Percentiles rank a stretch among this genome's conserved stretches.
phyloP scores from a whole-genome alignment of 2,797 vertebrate species.

The Mycteria americana region DNA sequence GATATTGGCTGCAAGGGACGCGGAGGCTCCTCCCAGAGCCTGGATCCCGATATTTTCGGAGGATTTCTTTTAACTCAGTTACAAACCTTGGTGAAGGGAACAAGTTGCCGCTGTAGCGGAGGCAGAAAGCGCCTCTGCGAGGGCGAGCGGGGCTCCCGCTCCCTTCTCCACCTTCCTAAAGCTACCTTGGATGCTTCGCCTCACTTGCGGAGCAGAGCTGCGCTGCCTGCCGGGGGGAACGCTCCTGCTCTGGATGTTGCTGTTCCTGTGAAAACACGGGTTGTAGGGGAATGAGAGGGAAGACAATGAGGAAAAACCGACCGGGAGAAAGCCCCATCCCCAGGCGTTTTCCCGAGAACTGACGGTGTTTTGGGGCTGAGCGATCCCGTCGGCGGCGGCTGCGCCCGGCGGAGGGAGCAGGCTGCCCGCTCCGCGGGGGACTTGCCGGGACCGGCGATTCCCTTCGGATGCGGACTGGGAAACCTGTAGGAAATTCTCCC shows the following conservation, averaged over 20 bases:
- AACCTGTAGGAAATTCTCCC: slow-evolving; percentile 7
- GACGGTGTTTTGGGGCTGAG: slow-evolving; percentile 28
- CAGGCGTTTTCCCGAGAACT: slow-evolving; percentile 1
- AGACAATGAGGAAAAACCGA: slow-evolving; percentile 60
- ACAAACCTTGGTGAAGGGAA: slow-evolving; percentile 52
- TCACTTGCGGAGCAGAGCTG: neutral
- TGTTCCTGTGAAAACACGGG: neutral
- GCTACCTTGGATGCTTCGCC: slow-evolving; percentile 25
- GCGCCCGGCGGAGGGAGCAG: neutral
- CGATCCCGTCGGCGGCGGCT: neutral
- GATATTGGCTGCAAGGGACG: slow-evolving; percentile 73
- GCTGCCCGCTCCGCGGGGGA: neutral
- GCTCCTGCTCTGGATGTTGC: slow-evolving; percentile 16
- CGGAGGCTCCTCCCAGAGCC: slow-evolving; percentile 77
- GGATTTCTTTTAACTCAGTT: slow-evolving; percentile 76
- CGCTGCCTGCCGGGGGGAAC: neutral
- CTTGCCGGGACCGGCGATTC: slow-evolving; percentile 9
- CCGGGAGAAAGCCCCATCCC: slow-evolving; percentile 4
- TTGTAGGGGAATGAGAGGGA: slow-evolving; percentile 28
- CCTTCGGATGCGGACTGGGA: slow-evolving; percentile 65
- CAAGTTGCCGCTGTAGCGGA: slow-evolving; percentile 55
- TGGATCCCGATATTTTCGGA: slow-evolving; percentile 75
- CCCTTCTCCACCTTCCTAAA: neutral
- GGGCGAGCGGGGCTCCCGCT: neutral
- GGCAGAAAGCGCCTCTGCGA: neutral